These are phyloP conservation scores for Pogonus chalceus DNA, from an alignment of 1,140 invertebrate species.

Conservation along the genomic window DNA sequence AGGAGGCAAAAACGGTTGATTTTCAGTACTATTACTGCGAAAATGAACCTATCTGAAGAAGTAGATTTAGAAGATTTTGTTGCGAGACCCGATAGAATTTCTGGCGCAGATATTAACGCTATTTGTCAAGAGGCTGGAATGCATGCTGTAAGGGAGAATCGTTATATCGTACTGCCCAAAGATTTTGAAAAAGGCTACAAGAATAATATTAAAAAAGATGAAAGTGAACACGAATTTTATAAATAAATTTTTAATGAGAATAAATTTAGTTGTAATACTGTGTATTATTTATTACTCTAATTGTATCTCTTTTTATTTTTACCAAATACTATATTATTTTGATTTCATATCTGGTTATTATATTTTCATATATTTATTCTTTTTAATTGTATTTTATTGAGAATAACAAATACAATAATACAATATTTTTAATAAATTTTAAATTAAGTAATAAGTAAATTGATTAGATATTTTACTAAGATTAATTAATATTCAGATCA, in stretches of 20 bases:
- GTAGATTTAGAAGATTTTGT: slow-evolving; percentile 96
- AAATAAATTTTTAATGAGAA: slow-evolving; percentile 59
- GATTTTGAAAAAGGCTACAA: slow-evolving; percentile 99
- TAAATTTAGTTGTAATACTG: background rate
- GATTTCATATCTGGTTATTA: too few species aligned
- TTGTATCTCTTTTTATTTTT: background rate
- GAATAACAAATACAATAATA: too few species aligned
- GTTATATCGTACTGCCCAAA: slow-evolving; percentile 96
- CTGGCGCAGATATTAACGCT: slow-evolving; percentile 98
- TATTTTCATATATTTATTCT: too few species aligned
- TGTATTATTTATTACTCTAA: background rate
- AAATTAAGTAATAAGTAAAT: too few species aligned
- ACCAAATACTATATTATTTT: too few species aligned
- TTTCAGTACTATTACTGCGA: slow-evolving; percentile 94
- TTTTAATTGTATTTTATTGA: too few species aligned
- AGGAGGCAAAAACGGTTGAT: slow-evolving; percentile 94
- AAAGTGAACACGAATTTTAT: slow-evolving; percentile 99
- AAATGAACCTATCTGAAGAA: slow-evolving; percentile 99
- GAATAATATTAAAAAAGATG: slow-evolving; percentile 99
- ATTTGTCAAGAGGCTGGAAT: slow-evolving; percentile 96
- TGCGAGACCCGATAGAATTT: slow-evolving; percentile 94
- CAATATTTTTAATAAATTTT: too few species aligned
- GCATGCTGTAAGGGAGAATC: slow-evolving; percentile 97
- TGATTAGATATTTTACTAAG: too few species aligned
- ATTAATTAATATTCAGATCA: too few species aligned